Evolutionary conservation across 2,113 vertebrate genomes (phyloP), one percentile per base, ranked within the genome.

Genomic region (Amphiprion ocellaris): DNA sequence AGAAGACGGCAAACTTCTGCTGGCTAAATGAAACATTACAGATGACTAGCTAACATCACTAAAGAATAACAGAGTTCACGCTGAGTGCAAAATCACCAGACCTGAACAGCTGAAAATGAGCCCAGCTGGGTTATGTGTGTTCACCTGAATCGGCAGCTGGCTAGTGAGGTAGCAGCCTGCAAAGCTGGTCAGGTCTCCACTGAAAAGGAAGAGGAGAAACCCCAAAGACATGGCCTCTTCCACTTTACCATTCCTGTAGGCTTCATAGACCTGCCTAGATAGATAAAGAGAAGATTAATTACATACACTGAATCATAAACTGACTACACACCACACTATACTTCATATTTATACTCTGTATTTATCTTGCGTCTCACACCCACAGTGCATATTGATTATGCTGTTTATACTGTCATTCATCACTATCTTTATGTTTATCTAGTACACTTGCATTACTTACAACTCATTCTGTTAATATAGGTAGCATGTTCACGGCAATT

Each of bases 101-200:
- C n/a, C 17, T 15, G 3, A 39, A 0, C 68, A 49, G 19, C 14
- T 0, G 4, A 28, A 8, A 60, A 23, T 10, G 19, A 49, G 41
- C 4, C 30, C 4, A 16, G 9, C 8, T 16, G 10, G 11, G 24
- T 1, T 7, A 8, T 63, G 41, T 24, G 23, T 46, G 58, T 68
- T 83, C 47, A 94, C 93, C 94, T 95, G 94, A 83, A 94, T 77
- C 15, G 91, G 93, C 39, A 95, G 88, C 55, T 95, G 92, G 23
- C 85, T 92, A 69, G 92, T 94, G 69, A 94, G 92, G 65, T 88
- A 94, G 82, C 92, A 95, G 19, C 94, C 94, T 30, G 75, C 17
- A 41, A 94, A 94, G 78, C 82, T 92, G 67, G 86, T 89, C 19
- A 94, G 63, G 58, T 95, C 93, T 52, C 92, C 94, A 88, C 90